Evolutionary conservation across 2,888 invertebrate species (phyloP).

Genomic region (Drosophila limbata): DNA sequence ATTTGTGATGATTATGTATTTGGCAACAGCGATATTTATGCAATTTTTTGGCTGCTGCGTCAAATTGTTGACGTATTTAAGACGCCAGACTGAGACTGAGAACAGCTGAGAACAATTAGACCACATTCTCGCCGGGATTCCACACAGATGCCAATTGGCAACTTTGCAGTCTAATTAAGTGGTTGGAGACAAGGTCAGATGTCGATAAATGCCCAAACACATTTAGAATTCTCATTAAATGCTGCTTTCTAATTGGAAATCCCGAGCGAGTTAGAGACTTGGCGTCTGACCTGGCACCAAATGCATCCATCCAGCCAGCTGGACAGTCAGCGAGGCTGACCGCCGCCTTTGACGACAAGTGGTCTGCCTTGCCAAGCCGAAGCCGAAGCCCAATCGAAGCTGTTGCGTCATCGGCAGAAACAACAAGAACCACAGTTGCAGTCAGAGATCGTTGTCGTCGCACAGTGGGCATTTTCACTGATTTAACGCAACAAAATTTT

Average conservation of each 20-base stretch:
- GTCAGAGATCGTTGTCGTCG: conserved; percentile 18
- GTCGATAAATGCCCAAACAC: conserved; percentile 17
- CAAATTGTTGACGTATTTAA: conserved; percentile 42
- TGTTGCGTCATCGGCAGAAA: conserved; percentile 57
- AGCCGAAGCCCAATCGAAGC: conserved; percentile 29
- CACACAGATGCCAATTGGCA: conserved; percentile 22
- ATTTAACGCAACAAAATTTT: background rate
- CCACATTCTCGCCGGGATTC: conserved; percentile 54
- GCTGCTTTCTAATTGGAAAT: conserved; percentile 61
- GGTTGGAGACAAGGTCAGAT: conserved; percentile 54
- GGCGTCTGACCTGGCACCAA: conserved; percentile 15
- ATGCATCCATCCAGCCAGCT: conserved; percentile 14
- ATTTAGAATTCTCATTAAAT: conserved; percentile 42
- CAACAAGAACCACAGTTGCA: conserved; percentile 61
- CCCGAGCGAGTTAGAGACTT: conserved; percentile 30
- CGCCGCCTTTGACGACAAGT: conserved; percentile 68
- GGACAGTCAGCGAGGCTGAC: conserved; percentile 4
- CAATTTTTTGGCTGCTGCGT: conserved; percentile 52
- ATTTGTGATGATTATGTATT: conserved; percentile 38
- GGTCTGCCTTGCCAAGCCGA: conserved; percentile 68
- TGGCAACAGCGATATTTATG: conserved; percentile 58
- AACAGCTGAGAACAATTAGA: conserved; percentile 64
- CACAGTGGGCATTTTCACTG: background rate
- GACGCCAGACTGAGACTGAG: conserved; percentile 30
- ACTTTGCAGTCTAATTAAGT: conserved; percentile 57